phyloP scores from a whole-genome alignment of 2,888 invertebrate genomes.

The Strigamia crassipes region DNA sequence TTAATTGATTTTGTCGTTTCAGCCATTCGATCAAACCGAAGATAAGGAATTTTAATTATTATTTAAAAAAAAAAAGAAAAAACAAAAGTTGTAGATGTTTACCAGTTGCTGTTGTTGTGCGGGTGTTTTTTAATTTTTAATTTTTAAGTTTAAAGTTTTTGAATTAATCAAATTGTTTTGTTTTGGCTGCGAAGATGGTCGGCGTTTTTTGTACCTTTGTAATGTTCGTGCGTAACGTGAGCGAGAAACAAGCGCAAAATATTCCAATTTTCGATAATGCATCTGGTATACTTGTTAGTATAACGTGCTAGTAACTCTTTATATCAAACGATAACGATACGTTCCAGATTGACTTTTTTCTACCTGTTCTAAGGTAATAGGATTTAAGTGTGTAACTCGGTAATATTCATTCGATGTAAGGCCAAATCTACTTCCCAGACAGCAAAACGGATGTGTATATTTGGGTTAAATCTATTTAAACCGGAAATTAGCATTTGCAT shows the following conservation, averaged over 20 bases:
- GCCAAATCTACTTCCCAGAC: not conserved
- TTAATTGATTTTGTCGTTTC: not conserved
- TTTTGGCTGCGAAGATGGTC: no score
- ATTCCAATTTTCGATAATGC: not conserved
- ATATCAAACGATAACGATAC: not conserved
- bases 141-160: no score
- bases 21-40: not conserved
- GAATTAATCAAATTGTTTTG: no score
- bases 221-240: no score
- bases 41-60: not conserved
- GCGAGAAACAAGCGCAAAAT: not conserved
- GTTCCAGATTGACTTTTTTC: conserved; percentile 19
- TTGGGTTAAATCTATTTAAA: not conserved
- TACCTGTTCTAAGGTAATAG: conserved; percentile 44
- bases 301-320: not conserved
- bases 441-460: not conserved
- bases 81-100: no score
- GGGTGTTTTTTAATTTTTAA: no score
- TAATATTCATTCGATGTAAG: not conserved
- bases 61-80: no score
- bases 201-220: no score
- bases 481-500: not conserved
- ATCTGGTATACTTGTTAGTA: not conserved
- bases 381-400: not conserved
- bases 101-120: no score